These are phyloP conservation scores for Silurus lanzhouensis DNA, from an alignment of 2,797 vertebrate species.

Conservation along the genomic window DNA sequence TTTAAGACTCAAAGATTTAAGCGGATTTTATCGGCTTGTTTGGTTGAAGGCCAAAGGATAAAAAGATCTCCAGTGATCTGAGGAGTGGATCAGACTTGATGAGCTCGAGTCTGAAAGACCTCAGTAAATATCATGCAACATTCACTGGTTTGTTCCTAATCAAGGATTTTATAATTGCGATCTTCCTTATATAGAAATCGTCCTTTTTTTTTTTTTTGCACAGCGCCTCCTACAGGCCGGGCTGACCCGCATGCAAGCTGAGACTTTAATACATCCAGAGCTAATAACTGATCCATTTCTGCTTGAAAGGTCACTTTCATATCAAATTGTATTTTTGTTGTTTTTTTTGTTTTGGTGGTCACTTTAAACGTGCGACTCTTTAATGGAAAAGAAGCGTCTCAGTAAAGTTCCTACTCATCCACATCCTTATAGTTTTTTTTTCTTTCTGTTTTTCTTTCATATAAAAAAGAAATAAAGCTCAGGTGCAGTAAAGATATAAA, in stretches of 20 bases:
- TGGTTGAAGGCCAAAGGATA: background rate
- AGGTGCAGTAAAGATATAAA: constrained; percentile 40
- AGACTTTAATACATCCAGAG: background rate
- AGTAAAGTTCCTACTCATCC: background rate
- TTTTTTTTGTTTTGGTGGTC: background rate
- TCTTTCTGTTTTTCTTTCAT: background rate
- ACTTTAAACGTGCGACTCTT: background rate
- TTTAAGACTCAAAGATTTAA: background rate
- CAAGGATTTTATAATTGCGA: too few species aligned
- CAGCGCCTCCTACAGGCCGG: background rate
- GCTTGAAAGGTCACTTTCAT: background rate
- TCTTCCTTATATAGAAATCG: background rate
- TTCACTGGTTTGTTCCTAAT: background rate
- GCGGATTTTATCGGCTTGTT: background rate
- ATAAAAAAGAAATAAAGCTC: constrained; percentile 42
- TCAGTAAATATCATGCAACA: background rate
- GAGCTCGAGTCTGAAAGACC: background rate
- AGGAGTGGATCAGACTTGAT: background rate
- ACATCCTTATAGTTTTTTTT: constrained; percentile 2
- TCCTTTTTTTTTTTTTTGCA: too few species aligned
- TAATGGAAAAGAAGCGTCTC: background rate
- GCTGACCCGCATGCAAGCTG: background rate
- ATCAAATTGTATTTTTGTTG: background rate
- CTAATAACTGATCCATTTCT: background rate
- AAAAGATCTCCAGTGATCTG: background rate